A percentile compares a stretch with the other conserved stretches of the same genome.
Evolutionary conservation across 92 coral and sea anemone species (phyloP).

Genomic region (Paragorgia papillata): DNA sequence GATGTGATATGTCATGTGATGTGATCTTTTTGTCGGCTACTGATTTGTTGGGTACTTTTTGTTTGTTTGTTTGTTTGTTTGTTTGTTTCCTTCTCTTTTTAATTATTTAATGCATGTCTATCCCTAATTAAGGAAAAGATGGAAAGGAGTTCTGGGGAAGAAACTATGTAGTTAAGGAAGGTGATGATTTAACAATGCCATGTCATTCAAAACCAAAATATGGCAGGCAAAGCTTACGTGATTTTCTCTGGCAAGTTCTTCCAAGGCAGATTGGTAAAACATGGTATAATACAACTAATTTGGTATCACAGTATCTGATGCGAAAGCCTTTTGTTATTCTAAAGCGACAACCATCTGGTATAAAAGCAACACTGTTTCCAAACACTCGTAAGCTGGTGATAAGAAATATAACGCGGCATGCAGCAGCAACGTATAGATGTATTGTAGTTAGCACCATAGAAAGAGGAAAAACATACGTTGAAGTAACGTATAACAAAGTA

Average conservation of each 20-base stretch:
- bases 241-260: conserved; percentile 60
- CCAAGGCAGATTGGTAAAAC: conserved; percentile 27
- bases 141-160: no score
- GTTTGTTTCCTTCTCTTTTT: no score
- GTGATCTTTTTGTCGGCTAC: no score
- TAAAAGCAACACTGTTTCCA: neutral
- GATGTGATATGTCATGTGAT: no score
- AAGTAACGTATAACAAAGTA: neutral
- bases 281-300: neutral
- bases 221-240: conserved; percentile 5
- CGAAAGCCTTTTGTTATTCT: conserved; percentile 22
- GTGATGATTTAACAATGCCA: conserved; percentile 61
- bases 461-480: conserved; percentile 5
- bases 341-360: no score
- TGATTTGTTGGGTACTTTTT: no score
- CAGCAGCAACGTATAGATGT: conserved; percentile 29
- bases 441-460: conserved; percentile 29
- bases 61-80: no score
- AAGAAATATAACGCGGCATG: conserved; percentile 18
- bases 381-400: conserved; percentile 24
- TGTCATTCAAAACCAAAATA: conserved; percentile 52
- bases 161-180: conserved; percentile 54
- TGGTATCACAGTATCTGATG: neutral
- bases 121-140: no score
- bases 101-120: no score